Evolutionary conservation across 2,113 vertebrate species (phyloP), one percentile per base, ranked within the genome.

Genomic region (Lota lota): DNA sequence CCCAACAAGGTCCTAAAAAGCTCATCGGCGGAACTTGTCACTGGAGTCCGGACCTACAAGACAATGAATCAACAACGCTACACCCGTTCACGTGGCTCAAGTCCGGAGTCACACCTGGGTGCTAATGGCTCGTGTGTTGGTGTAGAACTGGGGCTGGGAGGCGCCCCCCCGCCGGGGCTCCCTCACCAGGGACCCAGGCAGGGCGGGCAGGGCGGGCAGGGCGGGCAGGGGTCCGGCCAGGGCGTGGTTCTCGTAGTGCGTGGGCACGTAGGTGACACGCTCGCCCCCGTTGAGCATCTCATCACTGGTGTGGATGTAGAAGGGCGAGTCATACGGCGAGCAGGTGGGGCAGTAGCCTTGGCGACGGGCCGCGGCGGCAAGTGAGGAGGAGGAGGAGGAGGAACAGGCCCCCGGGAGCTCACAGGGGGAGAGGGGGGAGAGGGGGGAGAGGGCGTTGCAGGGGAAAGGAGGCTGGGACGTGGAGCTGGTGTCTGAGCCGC

Each of bases 231-330:
- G 89, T 90, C 94, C 82, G 16, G 93, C 83, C 47, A 92, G 86
- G 19, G 94, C 94, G 75, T 91, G 88, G 83, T 96, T 95, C 78
- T 95, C 94, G 77, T 89, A 96, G 90, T 94, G 94, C 0, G 89
- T 76, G 1, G 95, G 93, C 74, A 91, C 68, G 74, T 94, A 97
- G 83, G 94, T 17, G 76, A 95, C 74, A 74, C 95, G 92, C 78
- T 97, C 94, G 0, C 95, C 93, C 0, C 97, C 97, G 0, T 98
- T 99, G 76, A 88, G 94, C 70, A 94, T 93, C 91, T 94, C 93
- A 75, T 96, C 94, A 0, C 89, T 84, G 75, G 94, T 94, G 76
- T 87, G 94, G 83, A 97, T 93, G 89, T 97, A 97, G 73, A 97
- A 97, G 4, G 95, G 94, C 5, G 95, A 94, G 81, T 90, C 73